Conservation (phyloP, 2,113 vertebrate species). For the Istiophorus platypterus region DNA sequence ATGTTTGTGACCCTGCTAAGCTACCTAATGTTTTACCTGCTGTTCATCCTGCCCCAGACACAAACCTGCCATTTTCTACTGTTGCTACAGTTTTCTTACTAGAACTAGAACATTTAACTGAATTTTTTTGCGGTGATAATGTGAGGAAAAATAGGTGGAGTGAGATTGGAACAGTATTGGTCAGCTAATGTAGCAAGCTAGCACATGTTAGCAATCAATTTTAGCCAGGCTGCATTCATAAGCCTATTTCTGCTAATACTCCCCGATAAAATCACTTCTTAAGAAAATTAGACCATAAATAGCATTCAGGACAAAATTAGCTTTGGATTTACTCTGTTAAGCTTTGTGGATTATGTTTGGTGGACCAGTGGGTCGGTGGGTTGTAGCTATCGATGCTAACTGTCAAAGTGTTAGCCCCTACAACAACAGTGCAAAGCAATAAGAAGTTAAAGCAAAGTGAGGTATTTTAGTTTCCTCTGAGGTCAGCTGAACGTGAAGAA, state of each 20-base stretch:
- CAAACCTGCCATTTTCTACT: too few relatives aligned
- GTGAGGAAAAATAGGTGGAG: neutral
- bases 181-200: neutral
- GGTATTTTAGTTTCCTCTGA: neutral
- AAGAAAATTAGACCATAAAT: neutral
- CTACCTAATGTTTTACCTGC: neutral
- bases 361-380: too few relatives aligned
- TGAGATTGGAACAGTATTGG: neutral
- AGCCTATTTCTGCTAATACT: too few relatives aligned
- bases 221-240: too few relatives aligned
- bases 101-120: neutral
- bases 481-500: too few relatives aligned
- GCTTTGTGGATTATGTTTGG: neutral
- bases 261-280: too few relatives aligned
- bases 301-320: neutral
- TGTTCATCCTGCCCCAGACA: neutral
- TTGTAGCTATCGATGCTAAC: neutral
- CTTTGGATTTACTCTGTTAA: neutral
- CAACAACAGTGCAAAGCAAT: too few relatives aligned
- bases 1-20: conserved; percentile 2
- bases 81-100: neutral
- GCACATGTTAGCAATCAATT: neutral
- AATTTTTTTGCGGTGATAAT: neutral
- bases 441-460: neutral
- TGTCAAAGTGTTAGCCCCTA: neutral